Conservation (phyloP, 2,888 invertebrate species). For the Eilema depressum region DNA sequence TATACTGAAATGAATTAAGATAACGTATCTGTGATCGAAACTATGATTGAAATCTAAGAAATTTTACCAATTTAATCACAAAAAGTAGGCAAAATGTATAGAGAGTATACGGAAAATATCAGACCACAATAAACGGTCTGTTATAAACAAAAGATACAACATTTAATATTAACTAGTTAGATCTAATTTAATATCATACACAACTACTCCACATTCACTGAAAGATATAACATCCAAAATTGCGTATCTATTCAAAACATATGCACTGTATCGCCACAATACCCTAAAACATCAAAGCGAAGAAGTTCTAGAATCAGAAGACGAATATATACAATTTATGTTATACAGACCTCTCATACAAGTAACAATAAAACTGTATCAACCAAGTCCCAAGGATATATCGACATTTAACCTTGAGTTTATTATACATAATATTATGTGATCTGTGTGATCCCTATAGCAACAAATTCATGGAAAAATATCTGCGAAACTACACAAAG, state of each 20-base stretch:
- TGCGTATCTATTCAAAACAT: background rate
- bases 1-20: too few species aligned
- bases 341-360: background rate
- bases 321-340: slow-evolving; percentile 3
- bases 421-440: slow-evolving; percentile 11
- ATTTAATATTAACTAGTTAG: background rate
- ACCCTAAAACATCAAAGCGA: background rate
- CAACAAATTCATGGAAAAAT: slow-evolving; percentile 22
- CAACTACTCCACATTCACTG: background rate
- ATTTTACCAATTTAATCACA: too few species aligned
- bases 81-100: too few species aligned
- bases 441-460: slow-evolving; percentile 10
- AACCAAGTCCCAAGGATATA: slow-evolving; percentile 10
- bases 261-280: background rate
- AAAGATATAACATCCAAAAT: background rate
- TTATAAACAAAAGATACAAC: background rate
- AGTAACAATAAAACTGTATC: slow-evolving; percentile 18
- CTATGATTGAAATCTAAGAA: too few species aligned
- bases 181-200: background rate
- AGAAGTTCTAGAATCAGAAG: background rate
- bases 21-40: too few species aligned
- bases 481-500: slow-evolving; percentile 32
- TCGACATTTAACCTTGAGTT: slow-evolving; percentile 16
- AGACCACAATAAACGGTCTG: background rate
- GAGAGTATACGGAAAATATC: too few species aligned